Percentiles rank a stretch among this genome's conserved stretches.
Conservation (phyloP, 1,140 invertebrate genomes). For the Caenorhabditis briggsae region DNA sequence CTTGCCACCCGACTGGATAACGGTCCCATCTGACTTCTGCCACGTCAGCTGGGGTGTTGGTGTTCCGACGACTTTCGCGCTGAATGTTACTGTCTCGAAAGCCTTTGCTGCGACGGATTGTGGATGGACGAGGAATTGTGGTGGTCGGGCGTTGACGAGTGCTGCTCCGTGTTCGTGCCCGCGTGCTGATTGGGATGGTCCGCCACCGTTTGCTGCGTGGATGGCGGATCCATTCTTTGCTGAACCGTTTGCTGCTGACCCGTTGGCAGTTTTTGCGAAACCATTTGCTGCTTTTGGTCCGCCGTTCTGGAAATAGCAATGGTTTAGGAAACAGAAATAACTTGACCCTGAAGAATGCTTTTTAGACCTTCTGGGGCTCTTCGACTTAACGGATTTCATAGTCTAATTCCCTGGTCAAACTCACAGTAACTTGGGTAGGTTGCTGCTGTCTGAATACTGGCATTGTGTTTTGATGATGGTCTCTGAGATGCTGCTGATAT, state of each 20-base stretch:
- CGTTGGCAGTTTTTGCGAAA: constrained; percentile 48
- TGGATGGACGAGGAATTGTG: constrained; percentile 73
- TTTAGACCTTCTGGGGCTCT: too few relatives aligned
- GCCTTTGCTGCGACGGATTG: constrained; percentile 69
- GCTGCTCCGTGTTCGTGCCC: constrained; percentile 63
- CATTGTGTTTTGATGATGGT: constrained; percentile 60
- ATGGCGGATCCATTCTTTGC: constrained; percentile 49
- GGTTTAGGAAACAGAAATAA: too few relatives aligned
- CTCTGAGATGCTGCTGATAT: constrained; percentile 63
- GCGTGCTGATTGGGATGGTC: constrained; percentile 15
- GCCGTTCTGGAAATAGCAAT: constrained; percentile 10
- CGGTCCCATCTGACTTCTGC: constrained; percentile 65
- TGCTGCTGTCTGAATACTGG: constrained; percentile 60
- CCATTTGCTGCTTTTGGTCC: constrained; percentile 51
- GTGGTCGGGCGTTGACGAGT: constrained; percentile 72
- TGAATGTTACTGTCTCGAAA: constrained; percentile 72
- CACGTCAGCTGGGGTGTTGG: constrained; percentile 69
- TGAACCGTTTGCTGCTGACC: constrained; percentile 61
- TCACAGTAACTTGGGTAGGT: constrained; percentile 58
- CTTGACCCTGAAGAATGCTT: too few relatives aligned
- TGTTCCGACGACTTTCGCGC: constrained; percentile 69
- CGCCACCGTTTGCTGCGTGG: constrained; percentile 47
- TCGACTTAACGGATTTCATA: too few relatives aligned
- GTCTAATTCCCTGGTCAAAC: too few relatives aligned
- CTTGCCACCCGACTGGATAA: constrained; percentile 64